A percentile compares a stretch with the other conserved stretches of the same genome.
Conservation (phyloP, 2,113 vertebrate genomes). For the Carlito syrichta region DNA sequence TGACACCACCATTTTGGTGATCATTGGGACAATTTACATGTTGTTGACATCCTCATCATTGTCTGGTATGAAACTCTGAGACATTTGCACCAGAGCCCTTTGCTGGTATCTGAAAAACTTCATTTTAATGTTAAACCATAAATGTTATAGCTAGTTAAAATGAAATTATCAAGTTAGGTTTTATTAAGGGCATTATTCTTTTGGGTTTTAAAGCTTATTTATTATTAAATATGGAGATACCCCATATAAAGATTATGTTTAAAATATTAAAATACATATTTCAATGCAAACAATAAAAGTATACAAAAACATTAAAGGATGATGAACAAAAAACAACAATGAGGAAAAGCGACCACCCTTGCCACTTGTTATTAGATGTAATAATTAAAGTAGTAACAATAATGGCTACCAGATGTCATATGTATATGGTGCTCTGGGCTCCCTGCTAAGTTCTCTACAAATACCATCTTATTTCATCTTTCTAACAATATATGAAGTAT, state of each 20-base stretch:
- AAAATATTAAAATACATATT: slow-evolving; percentile 29
- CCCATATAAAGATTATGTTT: background rate
- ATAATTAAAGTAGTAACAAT: background rate
- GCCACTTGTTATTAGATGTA: background rate
- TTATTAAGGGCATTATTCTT: slow-evolving; percentile 50
- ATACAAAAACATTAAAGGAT: background rate
- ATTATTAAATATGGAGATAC: slow-evolving; percentile 36
- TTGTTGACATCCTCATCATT: background rate
- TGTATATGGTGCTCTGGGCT: background rate
- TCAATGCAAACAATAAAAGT: background rate
- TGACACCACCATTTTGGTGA: background rate
- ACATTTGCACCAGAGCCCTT: background rate
- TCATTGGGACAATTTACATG: background rate
- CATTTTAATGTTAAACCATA: slow-evolving; percentile 1
- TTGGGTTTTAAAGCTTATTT: slow-evolving; percentile 22
- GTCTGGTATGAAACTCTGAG: background rate
- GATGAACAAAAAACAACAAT: background rate
- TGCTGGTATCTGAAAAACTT: background rate
- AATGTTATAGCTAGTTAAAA: background rate
- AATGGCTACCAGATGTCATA: background rate
- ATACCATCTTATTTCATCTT: background rate
- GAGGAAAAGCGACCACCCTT: background rate
- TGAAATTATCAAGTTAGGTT: background rate
- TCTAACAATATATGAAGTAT: background rate
- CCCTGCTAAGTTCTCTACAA: background rate